A percentile compares a stretch with the other conserved stretches of the same genome.
These are phyloP conservation scores for Acanthoscelides obtectus DNA, from an alignment of 2,888 invertebrate species.

Conservation along the genomic window DNA sequence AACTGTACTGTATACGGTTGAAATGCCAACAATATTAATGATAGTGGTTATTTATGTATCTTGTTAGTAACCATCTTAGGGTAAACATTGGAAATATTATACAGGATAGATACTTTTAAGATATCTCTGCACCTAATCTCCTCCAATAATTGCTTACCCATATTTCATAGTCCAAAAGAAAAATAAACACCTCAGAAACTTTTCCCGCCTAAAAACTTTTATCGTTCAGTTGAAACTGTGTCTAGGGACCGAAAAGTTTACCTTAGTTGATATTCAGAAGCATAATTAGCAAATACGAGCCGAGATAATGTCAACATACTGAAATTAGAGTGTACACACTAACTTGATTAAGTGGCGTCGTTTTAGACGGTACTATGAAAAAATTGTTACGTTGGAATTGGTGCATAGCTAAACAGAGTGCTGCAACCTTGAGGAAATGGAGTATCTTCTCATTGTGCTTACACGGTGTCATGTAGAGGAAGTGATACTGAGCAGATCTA, in stretches of 20 bases:
- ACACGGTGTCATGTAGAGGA: too few species aligned
- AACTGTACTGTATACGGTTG: too few species aligned
- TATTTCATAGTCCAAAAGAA: not conserved
- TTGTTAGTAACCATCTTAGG: too few species aligned
- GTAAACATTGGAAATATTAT: too few species aligned
- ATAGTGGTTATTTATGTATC: too few species aligned
- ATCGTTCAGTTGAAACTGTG: not conserved
- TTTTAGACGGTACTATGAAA: not conserved
- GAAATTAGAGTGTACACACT: conserved; percentile 27
- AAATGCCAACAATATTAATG: too few species aligned
- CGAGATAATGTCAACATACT: conserved; percentile 26
- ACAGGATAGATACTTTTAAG: too few species aligned
- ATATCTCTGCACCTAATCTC: too few species aligned
- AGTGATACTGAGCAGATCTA: too few species aligned
- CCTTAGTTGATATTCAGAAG: not conserved
- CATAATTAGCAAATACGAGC: conserved; percentile 21
- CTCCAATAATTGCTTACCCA: not conserved
- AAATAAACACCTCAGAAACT: not conserved
- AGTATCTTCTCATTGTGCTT: too few species aligned
- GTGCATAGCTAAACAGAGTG: not conserved
- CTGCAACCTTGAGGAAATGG: too few species aligned
- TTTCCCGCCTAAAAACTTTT: not conserved
- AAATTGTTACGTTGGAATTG: not conserved
- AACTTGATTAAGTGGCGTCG: conserved; percentile 22
- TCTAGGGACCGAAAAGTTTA: not conserved